Percentiles rank a stretch among this genome's conserved stretches.
These are phyloP conservation scores for Cinara cedri DNA, from an alignment of 2,888 invertebrate genomes.

Conservation along the genomic window DNA sequence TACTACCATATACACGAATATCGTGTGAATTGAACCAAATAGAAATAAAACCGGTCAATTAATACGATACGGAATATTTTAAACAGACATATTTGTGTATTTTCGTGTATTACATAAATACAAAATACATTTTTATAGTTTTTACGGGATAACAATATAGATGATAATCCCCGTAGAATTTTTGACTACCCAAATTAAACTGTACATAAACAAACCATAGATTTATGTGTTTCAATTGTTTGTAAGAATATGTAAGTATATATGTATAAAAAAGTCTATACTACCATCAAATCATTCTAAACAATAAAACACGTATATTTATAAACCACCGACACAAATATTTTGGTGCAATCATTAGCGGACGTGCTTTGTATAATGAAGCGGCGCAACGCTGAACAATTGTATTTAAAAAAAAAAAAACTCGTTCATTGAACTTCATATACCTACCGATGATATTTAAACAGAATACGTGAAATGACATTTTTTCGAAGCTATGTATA, in stretches of 20 bases:
- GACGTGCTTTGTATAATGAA: constrained; percentile 41
- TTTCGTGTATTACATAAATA: too few relatives aligned
- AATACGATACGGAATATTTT: too few relatives aligned
- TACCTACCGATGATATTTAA: background rate
- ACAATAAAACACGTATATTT: constrained; percentile 31
- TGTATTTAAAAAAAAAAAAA: constrained; percentile 25
- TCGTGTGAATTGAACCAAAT: too few relatives aligned
- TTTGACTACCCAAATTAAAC: background rate
- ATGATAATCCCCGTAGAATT: too few relatives aligned
- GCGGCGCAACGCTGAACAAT: constrained; percentile 22
- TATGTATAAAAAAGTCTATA: too few relatives aligned
- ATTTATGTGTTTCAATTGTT: constrained; percentile 6
- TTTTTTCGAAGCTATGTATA: background rate
- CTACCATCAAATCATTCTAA: background rate
- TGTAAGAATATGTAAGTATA: background rate
- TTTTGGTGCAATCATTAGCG: constrained; percentile 34
- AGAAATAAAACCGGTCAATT: too few relatives aligned
- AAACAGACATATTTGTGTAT: too few relatives aligned
- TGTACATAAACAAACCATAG: background rate
- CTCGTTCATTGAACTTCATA: constrained; percentile 43
- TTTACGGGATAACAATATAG: background rate
- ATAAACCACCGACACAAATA: constrained; percentile 3
- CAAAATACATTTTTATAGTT: too few relatives aligned
- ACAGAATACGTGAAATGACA: background rate
- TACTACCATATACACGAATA: too few relatives aligned